A percentile compares a stretch with the other conserved stretches of the same genome.
phyloP scores from a whole-genome alignment of 2,113 vertebrate species.

The Apaloderma vittatum region DNA sequence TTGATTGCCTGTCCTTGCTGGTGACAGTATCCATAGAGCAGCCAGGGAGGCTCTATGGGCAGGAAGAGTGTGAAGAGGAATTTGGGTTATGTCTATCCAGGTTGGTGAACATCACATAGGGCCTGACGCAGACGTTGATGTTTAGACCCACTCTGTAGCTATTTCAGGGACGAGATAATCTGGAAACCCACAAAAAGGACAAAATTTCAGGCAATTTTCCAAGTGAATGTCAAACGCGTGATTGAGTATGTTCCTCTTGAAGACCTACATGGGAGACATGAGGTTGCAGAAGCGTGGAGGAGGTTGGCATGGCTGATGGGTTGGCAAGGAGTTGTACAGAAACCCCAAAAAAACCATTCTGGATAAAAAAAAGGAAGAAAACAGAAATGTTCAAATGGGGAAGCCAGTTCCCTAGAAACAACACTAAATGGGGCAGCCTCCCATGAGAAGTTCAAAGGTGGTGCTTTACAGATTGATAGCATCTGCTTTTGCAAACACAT shows the following conservation, averaged over 20 bases:
- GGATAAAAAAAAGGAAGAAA: not conserved
- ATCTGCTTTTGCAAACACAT: not conserved
- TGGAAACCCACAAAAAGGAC: not conserved
- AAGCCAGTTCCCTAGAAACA: not conserved
- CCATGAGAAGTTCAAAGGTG: not conserved
- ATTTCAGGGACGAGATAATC: not conserved
- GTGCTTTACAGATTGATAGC: not conserved
- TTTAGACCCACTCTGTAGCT: not conserved
- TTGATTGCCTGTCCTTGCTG: not conserved
- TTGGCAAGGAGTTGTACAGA: not conserved
- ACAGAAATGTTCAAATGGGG: not conserved
- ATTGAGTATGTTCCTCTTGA: not conserved
- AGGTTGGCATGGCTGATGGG: not conserved
- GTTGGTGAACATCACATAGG: rapidly evolving
- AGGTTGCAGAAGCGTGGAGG: not conserved
- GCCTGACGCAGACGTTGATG: not conserved
- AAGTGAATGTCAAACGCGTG: too few species aligned
- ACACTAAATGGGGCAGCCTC: not conserved
- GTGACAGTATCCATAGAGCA: not conserved
- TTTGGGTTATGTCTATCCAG: not conserved
- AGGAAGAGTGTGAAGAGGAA: not conserved
- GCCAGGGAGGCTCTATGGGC: not conserved
- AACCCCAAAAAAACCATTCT: not conserved
- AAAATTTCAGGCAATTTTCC: not conserved
- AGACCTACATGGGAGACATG: rapidly evolving